phyloP scores from a whole-genome alignment of 2,113 vertebrate genomes.

The Hydrolagus affinis region DNA sequence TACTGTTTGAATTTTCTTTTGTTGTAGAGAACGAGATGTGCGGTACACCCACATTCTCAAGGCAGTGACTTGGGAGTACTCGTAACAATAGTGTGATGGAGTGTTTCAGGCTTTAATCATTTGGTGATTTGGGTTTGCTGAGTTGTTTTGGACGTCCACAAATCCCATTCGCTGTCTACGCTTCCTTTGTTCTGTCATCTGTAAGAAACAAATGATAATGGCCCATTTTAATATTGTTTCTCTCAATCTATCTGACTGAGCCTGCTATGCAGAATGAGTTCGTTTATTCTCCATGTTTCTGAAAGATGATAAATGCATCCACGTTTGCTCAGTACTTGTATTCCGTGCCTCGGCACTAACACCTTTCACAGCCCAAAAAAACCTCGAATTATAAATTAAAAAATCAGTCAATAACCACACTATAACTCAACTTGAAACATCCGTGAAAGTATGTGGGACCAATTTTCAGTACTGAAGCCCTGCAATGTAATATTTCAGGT shows the following conservation, averaged over 20 bases:
- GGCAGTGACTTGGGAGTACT: background rate
- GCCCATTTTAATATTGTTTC: background rate
- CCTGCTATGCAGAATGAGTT: too few relatives aligned
- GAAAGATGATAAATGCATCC: too few relatives aligned
- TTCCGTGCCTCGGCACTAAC: too few relatives aligned
- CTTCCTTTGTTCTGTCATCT: conserved; percentile 98
- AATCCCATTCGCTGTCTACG: conserved; percentile 89
- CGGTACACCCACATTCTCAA: background rate
- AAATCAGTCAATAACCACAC: too few relatives aligned
- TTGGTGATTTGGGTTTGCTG: conserved; percentile 49
- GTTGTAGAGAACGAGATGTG: background rate
- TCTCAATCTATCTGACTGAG: background rate
- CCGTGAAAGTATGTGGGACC: too few relatives aligned
- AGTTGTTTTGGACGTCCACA: conserved; percentile 74
- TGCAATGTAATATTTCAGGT: too few relatives aligned
- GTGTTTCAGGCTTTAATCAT: conserved; percentile 45
- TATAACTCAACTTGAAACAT: too few relatives aligned
- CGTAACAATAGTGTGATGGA: background rate
- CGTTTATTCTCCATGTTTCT: too few relatives aligned
- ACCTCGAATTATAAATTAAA: too few relatives aligned
- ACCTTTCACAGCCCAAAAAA: too few relatives aligned
- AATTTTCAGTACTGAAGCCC: too few relatives aligned
- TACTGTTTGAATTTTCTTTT: background rate
- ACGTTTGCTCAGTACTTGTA: too few relatives aligned
- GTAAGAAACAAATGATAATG: conserved; percentile 28